Evolutionary conservation across 2,113 vertebrate genomes (phyloP).

Genomic region (Ageneiosus marmoratus): DNA sequence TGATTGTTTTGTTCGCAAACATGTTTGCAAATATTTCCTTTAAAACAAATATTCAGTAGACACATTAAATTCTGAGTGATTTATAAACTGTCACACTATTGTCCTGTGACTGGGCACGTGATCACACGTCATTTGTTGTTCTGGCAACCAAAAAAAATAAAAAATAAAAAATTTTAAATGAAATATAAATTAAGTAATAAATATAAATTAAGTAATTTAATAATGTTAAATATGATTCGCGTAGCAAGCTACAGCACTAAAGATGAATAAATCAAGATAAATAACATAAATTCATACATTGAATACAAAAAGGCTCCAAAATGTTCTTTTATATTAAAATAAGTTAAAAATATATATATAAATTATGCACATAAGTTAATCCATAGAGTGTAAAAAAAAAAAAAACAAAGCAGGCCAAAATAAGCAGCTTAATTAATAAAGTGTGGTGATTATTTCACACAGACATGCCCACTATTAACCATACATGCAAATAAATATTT

Average conservation of each 20-base stretch:
- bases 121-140: background rate
- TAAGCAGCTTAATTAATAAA: background rate
- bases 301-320: too few species aligned
- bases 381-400: background rate
- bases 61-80: background rate
- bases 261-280: background rate
- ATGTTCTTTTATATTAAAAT: background rate
- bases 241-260: background rate
- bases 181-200: too few species aligned
- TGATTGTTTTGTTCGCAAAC: background rate
- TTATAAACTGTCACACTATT: background rate
- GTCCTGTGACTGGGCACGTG: conserved; percentile 35
- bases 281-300: background rate
- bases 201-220: too few species aligned
- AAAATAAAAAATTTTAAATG: too few species aligned
- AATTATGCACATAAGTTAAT: too few species aligned
- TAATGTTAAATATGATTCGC: background rate
- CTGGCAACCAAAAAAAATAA: background rate
- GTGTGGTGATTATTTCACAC: background rate
- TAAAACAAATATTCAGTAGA: background rate
- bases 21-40: background rate
- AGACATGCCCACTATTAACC: background rate
- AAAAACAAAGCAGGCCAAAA: too few species aligned
- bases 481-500: background rate
- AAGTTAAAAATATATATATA: background rate